These are phyloP conservation scores for Centropristis striata DNA, from an alignment of 2,113 vertebrate genomes.

Conservation along the genomic window DNA sequence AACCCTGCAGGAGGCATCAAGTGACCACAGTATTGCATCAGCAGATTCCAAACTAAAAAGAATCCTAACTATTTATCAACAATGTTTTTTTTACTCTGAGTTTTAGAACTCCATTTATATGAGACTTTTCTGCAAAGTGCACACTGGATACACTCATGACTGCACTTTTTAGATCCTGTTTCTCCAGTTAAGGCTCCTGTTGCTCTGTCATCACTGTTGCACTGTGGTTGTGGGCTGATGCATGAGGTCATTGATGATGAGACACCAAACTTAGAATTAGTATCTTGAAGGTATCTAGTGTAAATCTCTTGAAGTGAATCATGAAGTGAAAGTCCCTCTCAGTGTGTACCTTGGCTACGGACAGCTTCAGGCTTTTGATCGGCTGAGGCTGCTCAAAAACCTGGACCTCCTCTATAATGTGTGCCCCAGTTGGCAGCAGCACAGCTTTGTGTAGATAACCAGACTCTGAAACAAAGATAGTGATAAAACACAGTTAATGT, in stretches of 20 bases:
- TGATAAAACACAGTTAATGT: neutral
- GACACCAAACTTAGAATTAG: neutral
- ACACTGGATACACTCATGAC: too few species aligned
- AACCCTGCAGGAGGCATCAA: too few species aligned
- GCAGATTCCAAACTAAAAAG: too few species aligned
- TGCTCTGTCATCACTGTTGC: too few species aligned
- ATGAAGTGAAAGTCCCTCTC: neutral
- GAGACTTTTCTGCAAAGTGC: too few species aligned
- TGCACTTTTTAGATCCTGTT: too few species aligned
- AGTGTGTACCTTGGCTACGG: conserved; percentile 77
- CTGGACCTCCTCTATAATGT: conserved; percentile 93
- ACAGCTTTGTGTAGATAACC: conserved; percentile 95
- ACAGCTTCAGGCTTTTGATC: conserved; percentile 90
- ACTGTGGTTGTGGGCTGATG: neutral
- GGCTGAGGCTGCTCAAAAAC: conserved; percentile 87
- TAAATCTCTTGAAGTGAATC: neutral
- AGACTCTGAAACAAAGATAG: conserved; percentile 69
- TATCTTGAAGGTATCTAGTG: neutral
- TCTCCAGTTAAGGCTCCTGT: too few species aligned
- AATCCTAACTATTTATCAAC: too few species aligned
- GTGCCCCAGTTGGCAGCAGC: conserved; percentile 84
- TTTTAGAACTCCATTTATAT: too few species aligned
- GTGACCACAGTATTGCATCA: too few species aligned
- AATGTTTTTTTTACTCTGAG: too few species aligned
- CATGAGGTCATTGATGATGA: neutral